Percentiles rank a stretch among this genome's conserved stretches.
These are phyloP conservation scores for Fundulus diaphanus DNA, from an alignment of 2,797 vertebrate species.

Conservation along the genomic window DNA sequence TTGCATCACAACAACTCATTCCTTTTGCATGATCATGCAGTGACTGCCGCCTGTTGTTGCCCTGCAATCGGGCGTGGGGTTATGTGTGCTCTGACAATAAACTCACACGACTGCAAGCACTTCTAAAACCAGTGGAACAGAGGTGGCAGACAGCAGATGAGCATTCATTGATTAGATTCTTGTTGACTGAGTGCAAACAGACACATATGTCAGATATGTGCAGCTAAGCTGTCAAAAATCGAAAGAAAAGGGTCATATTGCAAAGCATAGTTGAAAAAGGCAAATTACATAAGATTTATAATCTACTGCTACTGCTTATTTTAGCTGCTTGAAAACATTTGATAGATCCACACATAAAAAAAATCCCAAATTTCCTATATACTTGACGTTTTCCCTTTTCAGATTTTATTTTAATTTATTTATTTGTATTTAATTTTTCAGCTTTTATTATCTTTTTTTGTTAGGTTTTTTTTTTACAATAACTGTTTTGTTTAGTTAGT, in stretches of 20 bases:
- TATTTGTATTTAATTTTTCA: too few relatives aligned
- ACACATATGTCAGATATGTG: not conserved
- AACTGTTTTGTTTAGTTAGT: not conserved
- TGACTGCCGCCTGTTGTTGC: constrained; percentile 12
- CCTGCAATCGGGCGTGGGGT: constrained; percentile 14
- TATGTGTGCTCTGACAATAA: constrained; percentile 13
- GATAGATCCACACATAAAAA: not conserved
- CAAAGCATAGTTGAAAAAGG: not conserved
- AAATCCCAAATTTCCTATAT: not conserved
- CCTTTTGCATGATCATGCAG: constrained; percentile 47
- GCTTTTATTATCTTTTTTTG: too few relatives aligned
- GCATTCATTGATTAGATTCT: not conserved
- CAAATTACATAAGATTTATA: not conserved
- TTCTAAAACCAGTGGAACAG: not conserved
- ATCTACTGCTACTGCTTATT: not conserved
- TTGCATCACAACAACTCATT: constrained; percentile 38
- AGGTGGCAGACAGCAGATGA: constrained; percentile 21
- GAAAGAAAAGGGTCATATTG: not conserved
- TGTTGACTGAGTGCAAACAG: not conserved
- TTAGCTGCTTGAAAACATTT: not conserved
- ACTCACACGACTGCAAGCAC: not conserved
- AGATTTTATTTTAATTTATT: too few relatives aligned
- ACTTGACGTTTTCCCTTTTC: too few relatives aligned
- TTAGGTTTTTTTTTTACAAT: too few relatives aligned
- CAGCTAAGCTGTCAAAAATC: not conserved